Evolutionary conservation across 2,113 vertebrate species (phyloP), one percentile per base, ranked within the genome.

Genomic region (Callorhinus ursinus): DNA sequence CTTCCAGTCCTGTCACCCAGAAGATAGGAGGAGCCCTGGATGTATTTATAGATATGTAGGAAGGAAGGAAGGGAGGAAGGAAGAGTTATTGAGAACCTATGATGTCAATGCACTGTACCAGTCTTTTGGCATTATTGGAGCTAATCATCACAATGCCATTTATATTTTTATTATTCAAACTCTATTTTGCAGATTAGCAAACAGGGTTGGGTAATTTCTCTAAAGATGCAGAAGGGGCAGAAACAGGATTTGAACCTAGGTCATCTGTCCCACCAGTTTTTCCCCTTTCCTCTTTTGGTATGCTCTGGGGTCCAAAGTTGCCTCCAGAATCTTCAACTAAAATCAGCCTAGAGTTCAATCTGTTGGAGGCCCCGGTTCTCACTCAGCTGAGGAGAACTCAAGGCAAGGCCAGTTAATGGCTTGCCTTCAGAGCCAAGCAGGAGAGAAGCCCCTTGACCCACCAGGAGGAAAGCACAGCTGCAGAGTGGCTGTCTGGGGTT

Each of bases 131-230:
- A 28, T 74, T n/a, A 1, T 46, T 15, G 57, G 77, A 51, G 55
- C 53, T 79, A 11, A 63, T 61, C 24, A 28, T 90, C 21, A 61
- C 42, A 90, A 36, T 51, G 61, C 31, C 71, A 24, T 85, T 74
- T 86, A 42, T 71, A 74, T 51, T 92, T 93, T 95, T 69, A 72
- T 88, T 65, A 42, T 67, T 94, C 49, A 51, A n/a, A 88, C 46
- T 53, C 57, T 72, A 0, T 55, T 96, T 79, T 61, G 53, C 2
- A 82, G 51, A 55, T 42, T 24, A 79, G 55, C 33, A 51, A 88
- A 21, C 12, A 85, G 71, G 9, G 1, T 11, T 65, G 21, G 18
- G 18, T 42, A 53, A 63, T 90, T 76, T 92, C 57, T 96, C 51
- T 53, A 84, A 82, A 82, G 65, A 33, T 57, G 36, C 22, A 11